Percentiles rank a stretch among this genome's conserved stretches.
Evolutionary conservation across 2,113 vertebrate species (phyloP).

Genomic region (Rhinolophus ferrumequinum): DNA sequence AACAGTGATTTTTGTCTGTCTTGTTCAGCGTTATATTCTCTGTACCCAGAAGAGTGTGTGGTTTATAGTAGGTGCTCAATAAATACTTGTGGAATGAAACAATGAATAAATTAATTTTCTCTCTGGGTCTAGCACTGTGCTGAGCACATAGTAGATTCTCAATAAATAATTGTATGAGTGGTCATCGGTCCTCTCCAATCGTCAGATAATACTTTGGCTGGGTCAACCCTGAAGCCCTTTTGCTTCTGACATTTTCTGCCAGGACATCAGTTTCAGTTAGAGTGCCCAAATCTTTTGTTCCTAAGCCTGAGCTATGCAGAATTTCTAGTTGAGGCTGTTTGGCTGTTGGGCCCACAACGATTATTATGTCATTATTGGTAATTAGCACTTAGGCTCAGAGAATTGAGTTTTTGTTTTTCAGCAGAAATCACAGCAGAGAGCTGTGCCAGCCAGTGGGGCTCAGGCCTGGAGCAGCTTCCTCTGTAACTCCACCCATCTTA

Average conservation of each 20-base stretch:
- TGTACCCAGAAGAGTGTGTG: not conserved
- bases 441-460: not conserved
- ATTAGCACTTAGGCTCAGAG: conserved; percentile 76
- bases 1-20: conserved; percentile 4
- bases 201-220: conserved; percentile 51
- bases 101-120: not conserved
- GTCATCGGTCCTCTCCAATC: conserved; percentile 1
- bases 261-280: conserved; percentile 62
- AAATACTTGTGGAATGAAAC: conserved; percentile 20
- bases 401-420: conserved; percentile 68
- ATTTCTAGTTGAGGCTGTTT: conserved; percentile 78
- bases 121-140: not conserved
- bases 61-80: not conserved
- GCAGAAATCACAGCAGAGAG: conserved; percentile 67
- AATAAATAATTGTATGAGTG: not conserved
- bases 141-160: not conserved
- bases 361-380: conserved; percentile 79
- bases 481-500: not conserved
- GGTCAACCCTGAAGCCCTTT: conserved; percentile 52
- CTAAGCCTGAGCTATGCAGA: conserved; percentile 73
- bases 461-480: conserved; percentile 11
- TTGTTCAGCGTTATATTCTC: not conserved
- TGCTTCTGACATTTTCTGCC: conserved; percentile 56
- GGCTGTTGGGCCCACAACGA: conserved; percentile 68
- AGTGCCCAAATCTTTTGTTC: conserved; percentile 68